phyloP scores from a whole-genome alignment of 2,888 invertebrate genomes.

The Eupithecia exiguata region DNA sequence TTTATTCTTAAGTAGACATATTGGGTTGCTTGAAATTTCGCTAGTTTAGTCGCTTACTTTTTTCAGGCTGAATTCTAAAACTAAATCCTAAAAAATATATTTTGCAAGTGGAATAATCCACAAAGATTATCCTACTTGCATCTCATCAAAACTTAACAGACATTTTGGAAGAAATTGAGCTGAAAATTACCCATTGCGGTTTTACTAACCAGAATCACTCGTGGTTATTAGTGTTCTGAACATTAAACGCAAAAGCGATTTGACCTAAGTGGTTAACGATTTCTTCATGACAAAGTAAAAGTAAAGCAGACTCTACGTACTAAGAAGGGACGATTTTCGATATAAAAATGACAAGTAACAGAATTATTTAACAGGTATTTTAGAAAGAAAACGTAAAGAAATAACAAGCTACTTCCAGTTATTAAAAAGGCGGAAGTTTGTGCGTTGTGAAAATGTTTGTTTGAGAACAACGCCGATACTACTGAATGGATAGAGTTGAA shows the following conservation, averaged over 20 bases:
- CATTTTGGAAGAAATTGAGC: slow-evolving; percentile 38
- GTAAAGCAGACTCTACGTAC: not conserved
- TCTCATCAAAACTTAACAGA: slow-evolving; percentile 25
- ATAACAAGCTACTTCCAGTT: not conserved
- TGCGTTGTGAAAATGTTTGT: too few relatives aligned
- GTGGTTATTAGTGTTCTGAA: slow-evolving; percentile 42
- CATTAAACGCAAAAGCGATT: slow-evolving; percentile 44
- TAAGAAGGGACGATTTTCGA: not conserved
- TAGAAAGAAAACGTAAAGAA: too few relatives aligned
- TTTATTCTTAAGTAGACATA: not conserved
- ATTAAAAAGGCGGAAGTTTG: too few relatives aligned
- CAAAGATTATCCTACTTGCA: slow-evolving; percentile 7
- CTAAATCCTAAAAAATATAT: not conserved
- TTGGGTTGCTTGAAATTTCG: not conserved
- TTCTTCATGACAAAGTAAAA: slow-evolving; percentile 10
- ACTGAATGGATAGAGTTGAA: too few relatives aligned
- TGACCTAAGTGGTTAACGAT: slow-evolving; percentile 44
- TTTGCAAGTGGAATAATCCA: not conserved
- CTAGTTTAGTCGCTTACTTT: not conserved
- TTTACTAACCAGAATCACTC: slow-evolving; percentile 44
- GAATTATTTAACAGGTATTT: not conserved
- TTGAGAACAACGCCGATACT: too few relatives aligned
- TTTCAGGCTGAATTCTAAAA: not conserved
- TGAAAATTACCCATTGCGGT: slow-evolving; percentile 41
- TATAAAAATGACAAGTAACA: not conserved